Conservation (phyloP, 2,888 invertebrate species). For the Bruchidius siliquastri region DNA sequence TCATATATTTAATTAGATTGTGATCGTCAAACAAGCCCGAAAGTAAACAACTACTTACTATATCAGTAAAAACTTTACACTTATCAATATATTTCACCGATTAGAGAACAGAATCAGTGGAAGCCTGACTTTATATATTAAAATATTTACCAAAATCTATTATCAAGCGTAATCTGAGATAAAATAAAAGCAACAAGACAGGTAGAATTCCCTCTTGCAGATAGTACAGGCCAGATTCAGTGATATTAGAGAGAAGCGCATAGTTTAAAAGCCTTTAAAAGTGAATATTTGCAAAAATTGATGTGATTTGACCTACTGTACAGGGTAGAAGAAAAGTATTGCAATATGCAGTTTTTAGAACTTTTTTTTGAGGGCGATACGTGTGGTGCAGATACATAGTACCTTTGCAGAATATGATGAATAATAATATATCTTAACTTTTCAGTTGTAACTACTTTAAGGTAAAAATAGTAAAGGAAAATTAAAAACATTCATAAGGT, state of each 20-base stretch:
- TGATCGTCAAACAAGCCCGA: neutral
- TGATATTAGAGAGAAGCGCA: neutral
- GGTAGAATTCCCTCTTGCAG: neutral
- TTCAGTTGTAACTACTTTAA: no score
- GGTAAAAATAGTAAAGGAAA: no score
- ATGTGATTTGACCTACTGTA: neutral
- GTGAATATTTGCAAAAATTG: neutral
- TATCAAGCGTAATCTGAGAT: neutral
- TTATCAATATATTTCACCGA: neutral
- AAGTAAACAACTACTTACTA: neutral
- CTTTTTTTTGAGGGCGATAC: no score
- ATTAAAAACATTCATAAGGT: no score
- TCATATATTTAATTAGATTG: neutral
- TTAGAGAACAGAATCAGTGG: neutral
- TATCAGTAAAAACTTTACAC: neutral
- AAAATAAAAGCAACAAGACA: neutral
- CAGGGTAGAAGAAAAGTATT: neutral
- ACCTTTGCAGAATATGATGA: no score
- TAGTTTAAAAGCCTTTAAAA: neutral
- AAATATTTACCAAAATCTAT: neutral
- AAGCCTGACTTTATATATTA: neutral
- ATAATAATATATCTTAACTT: no score
- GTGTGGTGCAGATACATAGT: no score
- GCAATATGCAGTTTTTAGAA: no score
- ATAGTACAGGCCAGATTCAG: neutral